Evolutionary conservation across 2,113 vertebrate genomes (phyloP).

Genomic region (Oryzias curvinotus): DNA sequence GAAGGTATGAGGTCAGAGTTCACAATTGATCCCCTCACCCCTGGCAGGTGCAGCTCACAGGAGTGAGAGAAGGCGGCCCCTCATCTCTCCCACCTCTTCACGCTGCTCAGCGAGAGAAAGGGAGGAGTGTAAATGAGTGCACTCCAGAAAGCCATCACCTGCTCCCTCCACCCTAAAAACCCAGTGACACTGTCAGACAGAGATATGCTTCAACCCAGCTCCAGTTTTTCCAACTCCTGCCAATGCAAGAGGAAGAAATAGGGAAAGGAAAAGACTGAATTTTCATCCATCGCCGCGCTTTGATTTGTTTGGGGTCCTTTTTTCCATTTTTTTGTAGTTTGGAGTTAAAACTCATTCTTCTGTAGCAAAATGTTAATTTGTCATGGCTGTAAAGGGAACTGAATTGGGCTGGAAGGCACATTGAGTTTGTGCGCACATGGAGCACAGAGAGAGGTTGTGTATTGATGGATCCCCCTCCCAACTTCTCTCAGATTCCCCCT

Average conservation of each 20-base stretch:
- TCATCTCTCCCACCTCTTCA: constrained; percentile 80
- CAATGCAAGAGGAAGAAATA: constrained; percentile 18
- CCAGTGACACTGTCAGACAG: constrained; percentile 59
- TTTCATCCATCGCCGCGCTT: constrained; percentile 39
- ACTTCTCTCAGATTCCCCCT: constrained; percentile 72
- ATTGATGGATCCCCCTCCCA: constrained; percentile 75
- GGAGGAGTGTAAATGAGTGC: constrained; percentile 82
- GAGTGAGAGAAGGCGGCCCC: constrained; percentile 75
- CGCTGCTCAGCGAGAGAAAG: constrained; percentile 80
- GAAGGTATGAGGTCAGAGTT: constrained; percentile 75
- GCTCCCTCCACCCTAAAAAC: constrained; percentile 74
- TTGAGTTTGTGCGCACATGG: constrained; percentile 68
- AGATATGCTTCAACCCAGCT: constrained; percentile 56
- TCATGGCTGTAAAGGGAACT: constrained; percentile 75
- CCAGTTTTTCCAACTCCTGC: constrained; percentile 41
- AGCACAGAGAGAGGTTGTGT: constrained; percentile 70
- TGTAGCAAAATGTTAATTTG: constrained; percentile 75
- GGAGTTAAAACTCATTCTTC: constrained; percentile 61
- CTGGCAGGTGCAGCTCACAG: constrained; percentile 79
- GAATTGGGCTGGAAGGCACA: constrained; percentile 65
- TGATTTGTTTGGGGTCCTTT: constrained; percentile 28
- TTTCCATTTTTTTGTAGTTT: constrained; percentile 51
- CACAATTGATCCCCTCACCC: constrained; percentile 68
- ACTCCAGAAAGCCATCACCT: constrained; percentile 81
- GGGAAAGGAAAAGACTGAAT: constrained; percentile 6